phyloP scores from a whole-genome alignment of 30 jellyfish, hydroid and myxozoan species.

The Sanderia malayensis region DNA sequence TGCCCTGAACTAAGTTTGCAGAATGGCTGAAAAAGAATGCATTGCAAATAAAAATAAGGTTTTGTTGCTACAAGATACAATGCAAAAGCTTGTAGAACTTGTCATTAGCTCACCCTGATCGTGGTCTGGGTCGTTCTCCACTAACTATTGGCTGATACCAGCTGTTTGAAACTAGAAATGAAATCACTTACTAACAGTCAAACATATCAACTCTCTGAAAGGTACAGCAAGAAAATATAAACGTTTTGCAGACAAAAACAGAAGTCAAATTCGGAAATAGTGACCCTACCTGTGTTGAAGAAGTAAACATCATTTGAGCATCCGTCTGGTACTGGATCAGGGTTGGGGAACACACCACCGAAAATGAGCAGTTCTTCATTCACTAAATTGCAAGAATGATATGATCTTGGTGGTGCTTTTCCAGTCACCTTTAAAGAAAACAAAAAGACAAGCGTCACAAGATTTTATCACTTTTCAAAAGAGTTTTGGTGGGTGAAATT shows the following conservation, averaged over 20 bases:
- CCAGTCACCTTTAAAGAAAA: constrained; percentile 77
- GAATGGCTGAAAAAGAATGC: constrained; percentile 51
- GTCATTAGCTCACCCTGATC: constrained; percentile 87
- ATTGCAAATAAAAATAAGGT: neutral
- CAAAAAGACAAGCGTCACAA: too few species aligned
- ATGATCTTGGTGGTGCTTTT: constrained; percentile 79
- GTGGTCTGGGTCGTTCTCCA: constrained; percentile 67
- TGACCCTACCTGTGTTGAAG: constrained; percentile 70
- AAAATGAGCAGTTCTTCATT: constrained; percentile 65
- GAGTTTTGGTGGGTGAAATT: constrained; percentile 8
- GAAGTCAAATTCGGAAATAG: too few species aligned
- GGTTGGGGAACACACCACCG: constrained; percentile 92
- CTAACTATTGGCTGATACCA: constrained; percentile 87
- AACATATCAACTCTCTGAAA: too few species aligned
- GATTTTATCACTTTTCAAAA: too few species aligned
- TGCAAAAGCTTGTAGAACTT: too few species aligned
- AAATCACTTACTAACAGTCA: too few species aligned
- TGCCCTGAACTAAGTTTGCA: constrained; percentile 39
- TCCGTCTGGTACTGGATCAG: constrained; percentile 89
- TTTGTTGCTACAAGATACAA: too few species aligned
- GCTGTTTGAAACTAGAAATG: constrained; percentile 64
- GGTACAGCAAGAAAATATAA: too few species aligned
- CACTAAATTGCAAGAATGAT: constrained; percentile 59
- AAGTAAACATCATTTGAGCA: constrained; percentile 67
- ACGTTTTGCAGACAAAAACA: too few species aligned